phyloP scores from a whole-genome alignment of 2,113 vertebrate species.

The Lepidothrix coronata region DNA sequence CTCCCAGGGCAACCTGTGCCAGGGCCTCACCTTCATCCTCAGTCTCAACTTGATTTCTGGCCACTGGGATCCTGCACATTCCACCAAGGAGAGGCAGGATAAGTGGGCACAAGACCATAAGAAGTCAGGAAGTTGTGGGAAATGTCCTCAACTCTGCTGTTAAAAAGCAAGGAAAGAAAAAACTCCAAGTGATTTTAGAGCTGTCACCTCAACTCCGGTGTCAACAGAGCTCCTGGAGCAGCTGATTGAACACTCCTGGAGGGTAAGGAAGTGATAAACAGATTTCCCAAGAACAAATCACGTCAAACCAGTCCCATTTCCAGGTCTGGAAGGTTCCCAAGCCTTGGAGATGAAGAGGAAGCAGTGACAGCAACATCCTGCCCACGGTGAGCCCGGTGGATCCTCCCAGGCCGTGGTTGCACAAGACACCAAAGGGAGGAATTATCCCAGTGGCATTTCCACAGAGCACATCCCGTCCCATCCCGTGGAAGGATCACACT shows the following conservation, averaged over 20 bases:
- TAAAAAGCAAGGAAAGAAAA: background rate
- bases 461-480: background rate
- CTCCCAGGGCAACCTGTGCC: background rate
- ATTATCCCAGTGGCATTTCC: background rate
- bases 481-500: background rate
- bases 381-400: background rate
- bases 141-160: background rate
- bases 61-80: too few species aligned
- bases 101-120: background rate
- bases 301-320: background rate
- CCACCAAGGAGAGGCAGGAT: background rate
- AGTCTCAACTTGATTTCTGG: background rate
- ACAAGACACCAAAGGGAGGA: background rate
- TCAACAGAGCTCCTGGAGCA: background rate
- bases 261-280: background rate
- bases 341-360: background rate
- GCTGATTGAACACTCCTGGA: background rate
- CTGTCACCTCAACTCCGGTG: background rate
- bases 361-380: conserved; percentile 1
- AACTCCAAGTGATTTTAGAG: background rate
- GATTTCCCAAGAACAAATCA: background rate
- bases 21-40: background rate
- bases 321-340: conserved; percentile 5
- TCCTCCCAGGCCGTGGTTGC: background rate
- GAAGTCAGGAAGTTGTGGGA: background rate